Evolutionary conservation across 2,113 vertebrate species (phyloP).

Genomic region (Ameiurus melas): DNA sequence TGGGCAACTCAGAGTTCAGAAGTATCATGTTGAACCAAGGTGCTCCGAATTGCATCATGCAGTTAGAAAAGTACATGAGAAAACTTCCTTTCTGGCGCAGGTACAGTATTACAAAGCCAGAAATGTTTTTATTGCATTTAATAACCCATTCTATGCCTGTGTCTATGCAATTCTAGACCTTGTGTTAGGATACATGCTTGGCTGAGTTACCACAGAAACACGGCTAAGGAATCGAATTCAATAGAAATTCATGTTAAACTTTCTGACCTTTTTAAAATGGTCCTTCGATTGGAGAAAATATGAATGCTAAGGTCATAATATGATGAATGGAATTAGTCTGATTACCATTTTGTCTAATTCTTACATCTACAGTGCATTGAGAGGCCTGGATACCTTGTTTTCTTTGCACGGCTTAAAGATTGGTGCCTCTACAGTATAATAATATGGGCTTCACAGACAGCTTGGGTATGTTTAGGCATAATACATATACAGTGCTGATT

Average conservation of each 20-base stretch:
- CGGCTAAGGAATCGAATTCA: neutral
- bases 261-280: neutral
- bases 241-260: neutral
- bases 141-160: neutral
- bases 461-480: neutral
- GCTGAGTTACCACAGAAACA: neutral
- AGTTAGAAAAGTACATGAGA: neutral
- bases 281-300: neutral
- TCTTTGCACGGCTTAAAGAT: neutral
- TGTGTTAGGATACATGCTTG: neutral
- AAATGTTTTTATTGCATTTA: neutral
- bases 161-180: neutral
- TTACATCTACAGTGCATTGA: neutral
- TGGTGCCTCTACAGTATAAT: neutral
- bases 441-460: neutral
- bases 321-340: neutral
- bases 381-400: neutral
- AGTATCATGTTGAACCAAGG: constrained; percentile 12
- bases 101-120: neutral
- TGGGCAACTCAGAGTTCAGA: constrained; percentile 1
- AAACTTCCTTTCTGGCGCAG: neutral
- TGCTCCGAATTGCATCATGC: constrained; percentile 3
- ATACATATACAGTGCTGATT: neutral
- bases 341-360: neutral
- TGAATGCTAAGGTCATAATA: neutral